Conservation (phyloP, 2,888 invertebrate species). For the Epinotia nisella region DNA sequence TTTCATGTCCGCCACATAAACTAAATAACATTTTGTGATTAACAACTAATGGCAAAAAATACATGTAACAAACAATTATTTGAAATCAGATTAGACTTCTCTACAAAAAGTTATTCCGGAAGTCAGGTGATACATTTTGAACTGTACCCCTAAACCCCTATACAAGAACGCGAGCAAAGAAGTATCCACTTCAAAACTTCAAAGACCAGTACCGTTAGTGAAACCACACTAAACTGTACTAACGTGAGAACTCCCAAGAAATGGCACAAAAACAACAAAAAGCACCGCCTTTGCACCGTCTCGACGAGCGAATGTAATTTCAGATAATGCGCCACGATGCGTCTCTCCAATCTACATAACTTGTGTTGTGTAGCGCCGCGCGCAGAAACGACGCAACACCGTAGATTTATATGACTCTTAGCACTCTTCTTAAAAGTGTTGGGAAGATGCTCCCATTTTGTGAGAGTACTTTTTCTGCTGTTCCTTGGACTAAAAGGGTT, state of each 20-base stretch:
- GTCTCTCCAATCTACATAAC: slow-evolving; percentile 42
- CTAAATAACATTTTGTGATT: too few relatives aligned
- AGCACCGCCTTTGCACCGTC: slow-evolving; percentile 30
- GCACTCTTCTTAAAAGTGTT: neutral
- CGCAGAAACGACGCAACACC: slow-evolving; percentile 2
- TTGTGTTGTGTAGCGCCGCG: neutral
- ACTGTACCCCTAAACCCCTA: too few relatives aligned
- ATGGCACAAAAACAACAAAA: slow-evolving; percentile 37
- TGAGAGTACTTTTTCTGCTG: slow-evolving; percentile 12
- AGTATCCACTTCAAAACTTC: too few relatives aligned
- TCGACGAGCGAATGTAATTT: slow-evolving; percentile 54
- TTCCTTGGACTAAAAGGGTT: slow-evolving; percentile 7
- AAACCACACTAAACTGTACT: slow-evolving; percentile 7
- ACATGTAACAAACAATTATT: too few relatives aligned
- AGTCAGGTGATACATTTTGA: too few relatives aligned
- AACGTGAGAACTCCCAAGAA: slow-evolving; percentile 12
- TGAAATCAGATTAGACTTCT: too few relatives aligned
- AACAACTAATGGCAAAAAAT: too few relatives aligned
- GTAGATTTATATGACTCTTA: neutral
- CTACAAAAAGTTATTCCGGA: too few relatives aligned
- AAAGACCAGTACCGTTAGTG: neutral
- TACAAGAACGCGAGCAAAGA: too few relatives aligned
- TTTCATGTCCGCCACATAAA: too few relatives aligned
- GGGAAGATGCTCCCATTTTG: slow-evolving; percentile 9
- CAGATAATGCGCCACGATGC: slow-evolving; percentile 47